Percentiles rank a stretch among this genome's conserved stretches.
Evolutionary conservation across 2,888 invertebrate species (phyloP).

Genomic region (Malthinus flaveolus): DNA sequence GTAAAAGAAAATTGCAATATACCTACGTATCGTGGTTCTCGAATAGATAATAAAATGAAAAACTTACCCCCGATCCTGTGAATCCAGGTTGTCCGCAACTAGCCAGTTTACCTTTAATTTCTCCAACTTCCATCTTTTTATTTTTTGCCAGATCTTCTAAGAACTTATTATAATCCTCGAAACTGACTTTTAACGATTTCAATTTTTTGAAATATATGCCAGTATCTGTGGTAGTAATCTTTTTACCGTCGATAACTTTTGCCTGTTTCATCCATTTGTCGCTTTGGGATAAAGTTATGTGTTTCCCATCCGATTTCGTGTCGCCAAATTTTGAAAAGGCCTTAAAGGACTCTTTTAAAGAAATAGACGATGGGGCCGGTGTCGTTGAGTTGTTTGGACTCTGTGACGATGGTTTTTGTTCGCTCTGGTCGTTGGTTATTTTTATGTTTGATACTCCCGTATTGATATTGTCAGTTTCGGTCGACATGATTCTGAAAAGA

Average conservation of each 20-base stretch:
- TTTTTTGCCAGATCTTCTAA: slow-evolving; percentile 83
- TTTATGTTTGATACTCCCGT: slow-evolving; percentile 60
- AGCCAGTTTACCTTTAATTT: slow-evolving; percentile 79
- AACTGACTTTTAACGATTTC: slow-evolving; percentile 76
- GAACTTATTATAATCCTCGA: slow-evolving; percentile 82
- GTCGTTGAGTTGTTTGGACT: slow-evolving; percentile 51
- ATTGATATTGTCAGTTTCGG: slow-evolving; percentile 25
- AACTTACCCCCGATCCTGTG: slow-evolving; percentile 50
- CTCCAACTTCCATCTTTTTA: slow-evolving; percentile 77
- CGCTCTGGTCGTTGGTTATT: slow-evolving; percentile 58
- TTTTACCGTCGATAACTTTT: slow-evolving; percentile 79
- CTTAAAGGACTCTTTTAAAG: slow-evolving; percentile 74
- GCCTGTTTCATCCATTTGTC: slow-evolving; percentile 97
- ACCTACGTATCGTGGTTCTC: neutral
- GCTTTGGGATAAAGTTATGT: slow-evolving; percentile 84
- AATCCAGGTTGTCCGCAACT: slow-evolving; percentile 79
- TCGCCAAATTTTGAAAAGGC: slow-evolving; percentile 90
- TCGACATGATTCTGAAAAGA: slow-evolving; percentile 20
- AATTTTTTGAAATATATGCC: slow-evolving; percentile 91
- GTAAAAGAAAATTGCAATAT: neutral
- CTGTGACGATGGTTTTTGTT: slow-evolving; percentile 39
- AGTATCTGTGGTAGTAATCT: slow-evolving; percentile 88
- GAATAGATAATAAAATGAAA: neutral
- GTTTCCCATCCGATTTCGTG: slow-evolving; percentile 83
- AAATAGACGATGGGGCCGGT: slow-evolving; percentile 31